These are phyloP conservation scores for Podarcis siculus DNA, from an alignment of 2,797 vertebrate genomes.

Conservation along the genomic window DNA sequence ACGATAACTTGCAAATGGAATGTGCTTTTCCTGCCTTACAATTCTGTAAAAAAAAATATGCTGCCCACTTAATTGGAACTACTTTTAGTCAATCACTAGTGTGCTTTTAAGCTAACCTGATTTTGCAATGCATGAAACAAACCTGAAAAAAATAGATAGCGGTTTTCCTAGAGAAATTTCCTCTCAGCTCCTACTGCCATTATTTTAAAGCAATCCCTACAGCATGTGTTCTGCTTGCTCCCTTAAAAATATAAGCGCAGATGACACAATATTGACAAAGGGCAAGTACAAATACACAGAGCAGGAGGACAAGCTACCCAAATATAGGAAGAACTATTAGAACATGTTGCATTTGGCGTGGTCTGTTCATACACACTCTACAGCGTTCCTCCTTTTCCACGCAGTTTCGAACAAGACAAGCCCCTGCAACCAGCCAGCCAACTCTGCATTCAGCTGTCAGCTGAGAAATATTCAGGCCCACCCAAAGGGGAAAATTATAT, in stretches of 20 bases:
- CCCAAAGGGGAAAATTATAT: background rate
- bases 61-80: background rate
- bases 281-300: background rate
- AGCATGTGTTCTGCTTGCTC: background rate
- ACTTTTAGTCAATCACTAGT: background rate
- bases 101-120: background rate
- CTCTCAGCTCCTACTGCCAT: background rate
- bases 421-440: background rate
- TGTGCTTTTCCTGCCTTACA: background rate
- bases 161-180: background rate
- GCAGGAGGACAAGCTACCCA: background rate
- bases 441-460: background rate
- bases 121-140: background rate
- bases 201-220: background rate
- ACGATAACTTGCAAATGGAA: background rate
- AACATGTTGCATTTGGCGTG: background rate
- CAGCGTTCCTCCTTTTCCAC: too few species aligned
- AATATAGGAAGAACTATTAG: background rate
- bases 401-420: background rate
- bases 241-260: background rate
- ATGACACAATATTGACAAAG: conserved; percentile 14
- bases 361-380: background rate
- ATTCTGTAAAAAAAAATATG: background rate
- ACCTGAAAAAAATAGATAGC: background rate
- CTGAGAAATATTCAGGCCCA: background rate